Conservation (phyloP, 1,140 invertebrate species). For the Pseudomyrmex dendroicus region DNA sequence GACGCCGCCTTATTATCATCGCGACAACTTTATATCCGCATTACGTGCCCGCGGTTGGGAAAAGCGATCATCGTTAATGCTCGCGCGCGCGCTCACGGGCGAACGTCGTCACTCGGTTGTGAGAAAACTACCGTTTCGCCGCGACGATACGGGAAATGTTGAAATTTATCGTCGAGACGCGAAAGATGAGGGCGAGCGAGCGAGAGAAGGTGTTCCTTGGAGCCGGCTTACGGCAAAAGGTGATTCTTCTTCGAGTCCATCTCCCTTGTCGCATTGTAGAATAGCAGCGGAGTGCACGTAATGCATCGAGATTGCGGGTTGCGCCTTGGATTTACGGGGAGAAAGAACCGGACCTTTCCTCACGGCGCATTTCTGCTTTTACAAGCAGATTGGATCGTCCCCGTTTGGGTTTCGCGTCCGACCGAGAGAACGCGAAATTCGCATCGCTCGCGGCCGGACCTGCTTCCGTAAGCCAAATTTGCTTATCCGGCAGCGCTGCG, state of each 20-base stretch:
- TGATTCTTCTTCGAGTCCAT: slow-evolving; percentile 6
- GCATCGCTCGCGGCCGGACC: slow-evolving; percentile 7
- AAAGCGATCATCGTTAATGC: neutral
- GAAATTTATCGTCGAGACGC: slow-evolving; percentile 60
- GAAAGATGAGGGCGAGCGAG: slow-evolving; percentile 23
- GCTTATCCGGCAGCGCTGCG: slow-evolving; percentile 4
- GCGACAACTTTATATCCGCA: slow-evolving; percentile 31
- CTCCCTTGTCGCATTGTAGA: slow-evolving; percentile 64
- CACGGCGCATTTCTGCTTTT: slow-evolving; percentile 69
- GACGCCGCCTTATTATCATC: slow-evolving; percentile 28
- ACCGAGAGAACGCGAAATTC: slow-evolving; percentile 55
- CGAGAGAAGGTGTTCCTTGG: neutral
- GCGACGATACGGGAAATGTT: neutral
- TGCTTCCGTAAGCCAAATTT: slow-evolving; percentile 53
- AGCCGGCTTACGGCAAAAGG: slow-evolving; percentile 18
- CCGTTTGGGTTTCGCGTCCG: slow-evolving; percentile 56
- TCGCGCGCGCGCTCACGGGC: neutral
- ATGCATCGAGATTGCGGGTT: slow-evolving; percentile 72
- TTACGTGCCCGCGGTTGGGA: slow-evolving; percentile 18
- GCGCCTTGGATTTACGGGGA: slow-evolving; percentile 66
- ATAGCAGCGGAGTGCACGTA: slow-evolving; percentile 65
- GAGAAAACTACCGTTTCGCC: neutral
- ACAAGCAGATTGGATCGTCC: slow-evolving; percentile 72
- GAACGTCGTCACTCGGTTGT: neutral
- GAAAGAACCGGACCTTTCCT: slow-evolving; percentile 1